Conservation (phyloP, 2,113 vertebrate species). For the Plotosus lineatus region DNA sequence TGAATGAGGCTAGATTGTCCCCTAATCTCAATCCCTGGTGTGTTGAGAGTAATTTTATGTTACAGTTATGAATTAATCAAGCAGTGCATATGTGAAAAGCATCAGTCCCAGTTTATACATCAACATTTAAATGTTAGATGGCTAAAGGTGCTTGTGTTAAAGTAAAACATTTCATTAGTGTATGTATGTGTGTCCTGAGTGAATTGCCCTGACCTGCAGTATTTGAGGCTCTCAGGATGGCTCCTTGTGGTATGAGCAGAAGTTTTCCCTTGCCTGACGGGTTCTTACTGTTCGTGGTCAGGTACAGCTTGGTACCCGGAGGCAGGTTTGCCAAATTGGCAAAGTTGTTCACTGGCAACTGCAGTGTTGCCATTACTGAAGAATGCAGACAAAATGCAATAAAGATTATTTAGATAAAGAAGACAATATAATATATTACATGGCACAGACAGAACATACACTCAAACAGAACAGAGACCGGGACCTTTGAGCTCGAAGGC, state of each 20-base stretch:
- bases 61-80: neutral
- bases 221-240: constrained; percentile 90
- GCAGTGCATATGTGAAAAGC: neutral
- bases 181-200: neutral
- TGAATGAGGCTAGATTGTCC: neutral
- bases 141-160: neutral
- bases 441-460: neutral
- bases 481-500: neutral
- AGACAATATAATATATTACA: neutral
- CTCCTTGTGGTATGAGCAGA: constrained; percentile 96
- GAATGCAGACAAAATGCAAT: constrained; percentile 8
- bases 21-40: neutral
- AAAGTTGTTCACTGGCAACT: constrained; percentile 94
- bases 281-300: constrained; percentile 98
- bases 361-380: constrained; percentile 95
- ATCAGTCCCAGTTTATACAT: neutral
- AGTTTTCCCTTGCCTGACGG: constrained; percentile 97
- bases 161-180: neutral
- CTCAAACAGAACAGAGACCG: neutral
- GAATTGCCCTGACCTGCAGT: constrained; percentile 62
- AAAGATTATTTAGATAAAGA: neutral
- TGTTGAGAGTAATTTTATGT: neutral
- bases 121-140: neutral
- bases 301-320: constrained; percentile 96
- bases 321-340: constrained; percentile 95